Percentiles rank a stretch among this genome's conserved stretches.
These are phyloP conservation scores for Venturia canescens DNA, from an alignment of 1,140 invertebrate genomes.

Conservation along the genomic window DNA sequence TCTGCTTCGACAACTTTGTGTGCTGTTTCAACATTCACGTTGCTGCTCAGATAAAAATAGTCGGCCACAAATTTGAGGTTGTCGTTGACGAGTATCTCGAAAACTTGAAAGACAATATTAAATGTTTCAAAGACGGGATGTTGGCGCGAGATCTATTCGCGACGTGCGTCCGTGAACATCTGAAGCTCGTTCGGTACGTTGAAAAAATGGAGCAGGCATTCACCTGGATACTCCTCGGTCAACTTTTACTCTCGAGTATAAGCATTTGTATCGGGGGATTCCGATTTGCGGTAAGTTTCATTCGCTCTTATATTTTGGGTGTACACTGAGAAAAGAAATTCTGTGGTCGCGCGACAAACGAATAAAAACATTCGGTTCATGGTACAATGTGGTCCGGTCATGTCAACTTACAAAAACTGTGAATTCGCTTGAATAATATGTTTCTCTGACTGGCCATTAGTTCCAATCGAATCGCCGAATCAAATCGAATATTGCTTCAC, in stretches of 20 bases:
- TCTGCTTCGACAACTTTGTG: constrained; percentile 50
- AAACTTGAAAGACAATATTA: neutral
- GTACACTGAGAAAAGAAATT: no score
- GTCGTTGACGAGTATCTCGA: constrained; percentile 21
- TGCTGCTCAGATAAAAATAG: constrained; percentile 42
- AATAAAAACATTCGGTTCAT: no score
- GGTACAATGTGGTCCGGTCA: no score
- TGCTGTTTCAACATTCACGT: constrained; percentile 45
- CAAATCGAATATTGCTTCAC: no score
- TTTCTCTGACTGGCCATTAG: no score
- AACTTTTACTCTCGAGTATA: constrained; percentile 55
- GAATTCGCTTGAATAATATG: no score
- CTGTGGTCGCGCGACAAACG: neutral
- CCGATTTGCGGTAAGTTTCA: constrained; percentile 41
- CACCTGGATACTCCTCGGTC: constrained; percentile 50
- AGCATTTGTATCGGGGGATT: constrained; percentile 59
- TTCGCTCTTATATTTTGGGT: neutral
- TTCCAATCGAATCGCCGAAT: no score
- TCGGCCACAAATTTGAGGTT: constrained; percentile 36
- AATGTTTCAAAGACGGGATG: neutral
- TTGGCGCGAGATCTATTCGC: constrained; percentile 29
- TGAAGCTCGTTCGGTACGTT: constrained; percentile 48
- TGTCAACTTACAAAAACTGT: no score
- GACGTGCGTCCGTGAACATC: constrained; percentile 50
- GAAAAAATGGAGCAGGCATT: constrained; percentile 52